Base-by-base conservation (phyloP, 2,113 vertebrate genomes). In the Oncorhynchus tshawytscha region DNA sequence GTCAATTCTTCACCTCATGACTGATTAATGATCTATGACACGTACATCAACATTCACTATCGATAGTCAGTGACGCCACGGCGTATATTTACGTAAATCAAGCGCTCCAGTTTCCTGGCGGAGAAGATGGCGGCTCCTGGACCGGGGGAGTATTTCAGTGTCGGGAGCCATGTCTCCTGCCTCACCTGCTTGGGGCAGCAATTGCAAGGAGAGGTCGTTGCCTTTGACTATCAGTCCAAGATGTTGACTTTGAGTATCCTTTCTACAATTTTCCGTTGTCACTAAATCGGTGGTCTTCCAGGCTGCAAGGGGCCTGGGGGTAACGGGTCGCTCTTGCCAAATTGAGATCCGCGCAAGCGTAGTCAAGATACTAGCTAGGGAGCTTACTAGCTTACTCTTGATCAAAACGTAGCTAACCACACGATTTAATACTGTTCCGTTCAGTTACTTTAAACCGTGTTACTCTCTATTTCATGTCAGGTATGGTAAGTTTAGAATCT, bases 91-190 rank as follows among this genome's bases (percentile, higher is more conserved):
- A 92, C 91, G 94, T 94, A 91, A 92, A 82, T 89, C 91, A 91
- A 85, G 90, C 91, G 90, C 91, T 94, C 92, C 92, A 92, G 68
- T 93, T 92, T 92, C 92, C 92, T 94, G 93, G 93, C 94, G 94
- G 94, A 95, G 95, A 97, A 97, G 94, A 98, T 98, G 97, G 96
- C 97, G 95, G 97, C 96, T 96, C 97, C 96, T 94, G 96, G 95
- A 95, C 96, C 96, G 94, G 96, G 96, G 94, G 96, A 98, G 94
- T 98, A 95, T 93, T 97, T 97, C 88, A 97, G 94, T 90, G 94
- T 98, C 88, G 96, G 96, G 92, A 97, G 96, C 94, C 96, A 96
- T 93, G 95, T 97, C 92, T 96, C 95, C 82, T 97, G 96, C 92
- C 94, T 96, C 94, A 98, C 96, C 87, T 98, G 95, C 92, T 91